Conservation (phyloP, 1,140 invertebrate genomes). For the Drosophila sp. region DNA sequence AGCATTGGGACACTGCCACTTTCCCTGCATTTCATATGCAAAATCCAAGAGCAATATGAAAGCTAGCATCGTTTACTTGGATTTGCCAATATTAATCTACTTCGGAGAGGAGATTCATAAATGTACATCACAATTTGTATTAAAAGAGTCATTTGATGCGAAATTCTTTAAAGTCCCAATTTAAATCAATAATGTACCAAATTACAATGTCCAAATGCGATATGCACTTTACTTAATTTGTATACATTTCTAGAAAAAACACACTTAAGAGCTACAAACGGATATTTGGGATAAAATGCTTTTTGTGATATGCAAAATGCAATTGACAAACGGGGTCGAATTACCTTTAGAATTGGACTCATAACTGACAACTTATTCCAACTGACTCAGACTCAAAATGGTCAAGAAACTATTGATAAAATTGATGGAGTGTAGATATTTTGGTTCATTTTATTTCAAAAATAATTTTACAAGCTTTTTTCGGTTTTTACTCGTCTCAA, state of each 20-base stretch:
- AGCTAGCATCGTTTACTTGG: not conserved
- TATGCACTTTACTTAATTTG: not conserved
- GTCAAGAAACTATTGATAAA: too few species aligned
- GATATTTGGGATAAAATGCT: not conserved
- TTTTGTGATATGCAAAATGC: too few species aligned
- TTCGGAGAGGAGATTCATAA: not conserved
- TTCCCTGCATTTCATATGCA: conserved; percentile 2
- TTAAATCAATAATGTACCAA: conserved; percentile 6
- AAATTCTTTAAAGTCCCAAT: not conserved
- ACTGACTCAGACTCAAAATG: too few species aligned
- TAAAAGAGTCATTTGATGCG: not conserved
- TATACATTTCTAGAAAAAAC: not conserved
- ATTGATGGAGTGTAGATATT: too few species aligned
- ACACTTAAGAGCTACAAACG: too few species aligned
- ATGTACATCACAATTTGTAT: not conserved
- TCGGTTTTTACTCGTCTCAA: too few species aligned
- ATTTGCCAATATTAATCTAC: not conserved
- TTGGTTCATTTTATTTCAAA: too few species aligned
- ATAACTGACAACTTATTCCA: too few species aligned
- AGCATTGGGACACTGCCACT: not conserved
- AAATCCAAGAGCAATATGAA: conserved; percentile 1
- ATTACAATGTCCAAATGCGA: too few species aligned
- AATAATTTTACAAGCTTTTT: too few species aligned
- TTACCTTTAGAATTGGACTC: not conserved
- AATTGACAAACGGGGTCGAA: too few species aligned